Evolutionary conservation across 2,113 vertebrate species (phyloP).

Genomic region (Mesoclemmys tuberculata): DNA sequence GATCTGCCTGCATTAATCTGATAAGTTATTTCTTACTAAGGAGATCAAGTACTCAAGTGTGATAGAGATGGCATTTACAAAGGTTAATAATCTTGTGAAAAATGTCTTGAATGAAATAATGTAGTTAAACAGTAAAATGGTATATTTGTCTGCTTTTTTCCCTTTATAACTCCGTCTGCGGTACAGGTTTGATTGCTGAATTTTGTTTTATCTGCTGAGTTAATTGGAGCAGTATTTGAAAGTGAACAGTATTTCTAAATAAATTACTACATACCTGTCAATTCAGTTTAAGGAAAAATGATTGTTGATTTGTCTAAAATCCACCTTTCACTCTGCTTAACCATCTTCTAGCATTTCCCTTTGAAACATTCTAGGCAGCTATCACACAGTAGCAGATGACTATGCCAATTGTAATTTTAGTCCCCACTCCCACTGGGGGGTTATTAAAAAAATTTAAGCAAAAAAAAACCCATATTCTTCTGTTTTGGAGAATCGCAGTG

Average conservation of each 20-base stretch:
- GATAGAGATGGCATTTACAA: conserved; percentile 30
- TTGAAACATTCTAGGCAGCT: not conserved
- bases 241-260: not conserved
- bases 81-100: not conserved
- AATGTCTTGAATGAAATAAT: conserved; percentile 24
- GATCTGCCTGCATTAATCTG: conserved; percentile 38
- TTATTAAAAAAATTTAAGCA: not conserved
- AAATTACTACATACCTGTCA: not conserved
- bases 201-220: not conserved
- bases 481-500: not conserved
- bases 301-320: not conserved
- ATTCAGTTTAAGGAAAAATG: not conserved
- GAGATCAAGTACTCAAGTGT: not conserved
- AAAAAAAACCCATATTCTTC: not conserved
- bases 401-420: not conserved
- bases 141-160: not conserved
- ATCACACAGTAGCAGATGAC: not conserved
- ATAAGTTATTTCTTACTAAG: conserved; percentile 47
- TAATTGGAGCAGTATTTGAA: not conserved
- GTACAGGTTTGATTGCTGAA: not conserved
- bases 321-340: not conserved
- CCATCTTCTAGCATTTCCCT: not conserved
- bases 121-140: not conserved
- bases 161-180: not conserved
- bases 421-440: not conserved